Base-by-base conservation (phyloP, 1,140 invertebrate genomes). In the Campoletis sonorensis region DNA sequence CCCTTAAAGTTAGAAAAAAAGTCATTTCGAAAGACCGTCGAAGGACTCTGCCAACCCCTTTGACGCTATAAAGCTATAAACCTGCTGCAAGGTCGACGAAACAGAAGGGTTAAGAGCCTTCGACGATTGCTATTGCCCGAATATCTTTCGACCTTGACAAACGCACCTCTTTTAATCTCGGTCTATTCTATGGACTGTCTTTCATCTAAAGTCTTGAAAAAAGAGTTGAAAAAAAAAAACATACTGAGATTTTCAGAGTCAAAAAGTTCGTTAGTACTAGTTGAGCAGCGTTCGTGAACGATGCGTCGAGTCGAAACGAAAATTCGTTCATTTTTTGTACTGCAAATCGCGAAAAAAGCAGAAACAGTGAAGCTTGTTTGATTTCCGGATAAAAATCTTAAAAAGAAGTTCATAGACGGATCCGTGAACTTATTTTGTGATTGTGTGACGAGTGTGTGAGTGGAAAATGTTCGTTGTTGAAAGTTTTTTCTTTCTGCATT, bases 11-110 rank as follows among this genome's bases (percentile, higher is more conserved):
- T 23, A 58, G 54, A n/a, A 4, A 58, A 58, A 58, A 58, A 58
- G 54, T 58, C 3, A 23, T 18, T 58, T 21, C 54, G 18, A 58
- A 58, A n/a, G 18, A 58, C 13, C 54, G 54, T 58, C 54, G 5
- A 58, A 58, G 54, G 54, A 45, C 40, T 45, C 40, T 45, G 40
- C 5, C 21, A 21, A 58, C 54, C 54, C 54, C 54, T 58, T 58
- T 58, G 83, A 75, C 84, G 86, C 83, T 84, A 85, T 88, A 89
- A 90, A 90, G 84, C 87, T 86, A 88, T 90, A 89, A 90, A 89
- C 87, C 79, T 61, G 49, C 33, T 33, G 23, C 61, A 58, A 82
- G 58, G 58, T 75, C 54, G 54, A 58, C 5, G 18, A 58, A 58
- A 77, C 81, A 83, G 77, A 89, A 87, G 87, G 86, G 85, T 90